phyloP scores from a whole-genome alignment of 2,113 vertebrate genomes.

The Clarias gariepinus region DNA sequence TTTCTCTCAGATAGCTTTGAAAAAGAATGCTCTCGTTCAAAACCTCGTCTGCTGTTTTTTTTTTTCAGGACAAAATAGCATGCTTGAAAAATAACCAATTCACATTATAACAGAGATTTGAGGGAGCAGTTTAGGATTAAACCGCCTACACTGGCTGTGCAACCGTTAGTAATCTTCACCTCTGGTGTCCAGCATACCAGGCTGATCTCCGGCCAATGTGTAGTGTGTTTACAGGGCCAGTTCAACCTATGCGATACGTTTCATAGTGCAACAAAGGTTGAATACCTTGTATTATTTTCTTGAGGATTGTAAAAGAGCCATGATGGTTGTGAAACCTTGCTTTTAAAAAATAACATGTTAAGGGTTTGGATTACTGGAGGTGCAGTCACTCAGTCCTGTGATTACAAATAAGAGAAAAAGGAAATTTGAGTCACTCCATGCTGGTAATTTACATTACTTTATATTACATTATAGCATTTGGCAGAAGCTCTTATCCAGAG shows the following conservation, averaged over 20 bases:
- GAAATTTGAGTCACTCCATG: too few species aligned
- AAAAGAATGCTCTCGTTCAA: neutral
- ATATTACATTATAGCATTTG: too few species aligned
- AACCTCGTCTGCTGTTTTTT: neutral
- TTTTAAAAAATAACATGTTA: neutral
- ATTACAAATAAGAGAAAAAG: neutral
- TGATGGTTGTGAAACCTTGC: neutral
- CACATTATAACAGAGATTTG: slow-evolving; percentile 2
- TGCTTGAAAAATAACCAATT: neutral
- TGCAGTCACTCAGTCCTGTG: neutral
- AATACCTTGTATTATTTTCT: neutral
- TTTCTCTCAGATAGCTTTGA: slow-evolving; percentile 6
- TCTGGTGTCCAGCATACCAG: neutral
- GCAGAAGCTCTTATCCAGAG: too few species aligned
- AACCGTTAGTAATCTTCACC: slow-evolving; percentile 14
- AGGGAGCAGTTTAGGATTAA: slow-evolving; percentile 11
- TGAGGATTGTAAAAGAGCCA: neutral
- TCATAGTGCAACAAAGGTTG: slow-evolving; percentile 2
- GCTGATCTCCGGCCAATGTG: neutral
- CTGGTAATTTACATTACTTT: too few species aligned
- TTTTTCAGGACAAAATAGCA: slow-evolving; percentile 6
- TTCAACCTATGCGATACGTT: neutral
- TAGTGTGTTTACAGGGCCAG: neutral
- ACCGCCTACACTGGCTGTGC: neutral
- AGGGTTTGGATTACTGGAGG: neutral